Conservation (phyloP, 2,113 vertebrate species). For the Benitochromis conjunctus region DNA sequence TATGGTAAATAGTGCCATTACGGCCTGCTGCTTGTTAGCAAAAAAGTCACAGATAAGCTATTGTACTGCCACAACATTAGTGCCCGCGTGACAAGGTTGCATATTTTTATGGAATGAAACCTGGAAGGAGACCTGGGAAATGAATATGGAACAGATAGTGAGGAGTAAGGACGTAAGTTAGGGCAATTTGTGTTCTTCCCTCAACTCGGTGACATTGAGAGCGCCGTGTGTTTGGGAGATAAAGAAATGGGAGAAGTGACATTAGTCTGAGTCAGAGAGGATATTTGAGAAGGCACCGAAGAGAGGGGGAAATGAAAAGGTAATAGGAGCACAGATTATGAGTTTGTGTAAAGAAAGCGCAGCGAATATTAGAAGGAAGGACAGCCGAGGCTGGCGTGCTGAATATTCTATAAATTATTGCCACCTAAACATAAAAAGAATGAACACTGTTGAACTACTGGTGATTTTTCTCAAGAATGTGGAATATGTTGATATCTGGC, state of each 20-base stretch:
- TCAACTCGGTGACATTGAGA: slow-evolving; percentile 7
- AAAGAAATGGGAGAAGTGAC: slow-evolving; percentile 7
- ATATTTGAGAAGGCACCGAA: neutral
- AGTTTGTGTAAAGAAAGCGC: neutral
- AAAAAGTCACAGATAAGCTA: slow-evolving; percentile 15
- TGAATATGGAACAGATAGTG: neutral
- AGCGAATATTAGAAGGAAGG: neutral
- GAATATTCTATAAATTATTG: neutral
- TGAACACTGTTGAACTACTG: neutral
- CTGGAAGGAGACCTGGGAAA: neutral
- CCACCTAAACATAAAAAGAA: neutral
- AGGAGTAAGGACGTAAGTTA: neutral
- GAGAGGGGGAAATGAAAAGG: neutral
- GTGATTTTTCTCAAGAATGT: neutral
- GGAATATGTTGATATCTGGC: neutral
- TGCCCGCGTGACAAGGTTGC: neutral
- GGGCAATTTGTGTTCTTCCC: neutral
- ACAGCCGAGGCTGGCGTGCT: neutral
- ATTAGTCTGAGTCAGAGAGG: neutral
- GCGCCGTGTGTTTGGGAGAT: slow-evolving; percentile 3
- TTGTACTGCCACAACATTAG: neutral
- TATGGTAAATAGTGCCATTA: slow-evolving; percentile 1
- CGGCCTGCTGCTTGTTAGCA: neutral
- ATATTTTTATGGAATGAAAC: neutral
- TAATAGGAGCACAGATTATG: neutral